phyloP scores from a whole-genome alignment of 2,113 vertebrate species.

The Chlamydotis undulata region DNA sequence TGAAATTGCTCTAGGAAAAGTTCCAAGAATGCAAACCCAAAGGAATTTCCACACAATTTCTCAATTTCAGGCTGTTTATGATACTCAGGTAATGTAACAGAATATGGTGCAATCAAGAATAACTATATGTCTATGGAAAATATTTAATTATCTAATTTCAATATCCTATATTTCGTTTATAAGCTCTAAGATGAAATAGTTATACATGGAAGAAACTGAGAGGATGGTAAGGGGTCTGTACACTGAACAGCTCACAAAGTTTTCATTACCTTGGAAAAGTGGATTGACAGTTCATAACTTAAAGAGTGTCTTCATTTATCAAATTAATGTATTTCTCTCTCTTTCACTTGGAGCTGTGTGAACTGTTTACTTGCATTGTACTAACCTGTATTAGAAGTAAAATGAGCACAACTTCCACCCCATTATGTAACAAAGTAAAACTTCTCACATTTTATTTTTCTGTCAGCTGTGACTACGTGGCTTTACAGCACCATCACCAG shows the following conservation, averaged over 20 bases:
- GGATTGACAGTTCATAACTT: not conserved
- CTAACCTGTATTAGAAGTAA: not conserved
- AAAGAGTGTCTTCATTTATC: not conserved
- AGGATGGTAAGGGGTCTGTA: not conserved
- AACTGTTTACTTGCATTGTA: not conserved
- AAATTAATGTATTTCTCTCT: not conserved
- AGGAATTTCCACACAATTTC: slow-evolving; percentile 9
- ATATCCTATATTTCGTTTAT: not conserved
- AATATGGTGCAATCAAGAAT: not conserved
- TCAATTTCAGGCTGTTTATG: not conserved
- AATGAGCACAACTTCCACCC: not conserved
- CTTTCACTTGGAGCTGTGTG: fast-evolving
- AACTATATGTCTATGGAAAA: not conserved
- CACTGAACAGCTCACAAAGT: not conserved
- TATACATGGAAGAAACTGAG: not conserved
- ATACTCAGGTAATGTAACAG: not conserved
- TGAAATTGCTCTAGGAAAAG: slow-evolving; percentile 50
- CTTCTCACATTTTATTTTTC: not conserved
- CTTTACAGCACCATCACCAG: not conserved
- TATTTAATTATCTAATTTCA: not conserved
- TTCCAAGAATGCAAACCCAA: slow-evolving; percentile 53
- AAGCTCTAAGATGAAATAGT: not conserved
- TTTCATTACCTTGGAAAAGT: not conserved
- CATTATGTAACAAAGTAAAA: not conserved
- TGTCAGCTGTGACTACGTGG: not conserved